A percentile compares a stretch with the other conserved stretches of the same genome.
These are phyloP conservation scores for Anser brachyrhynchus DNA, from an alignment of 2,113 vertebrate genomes.

Conservation along the genomic window DNA sequence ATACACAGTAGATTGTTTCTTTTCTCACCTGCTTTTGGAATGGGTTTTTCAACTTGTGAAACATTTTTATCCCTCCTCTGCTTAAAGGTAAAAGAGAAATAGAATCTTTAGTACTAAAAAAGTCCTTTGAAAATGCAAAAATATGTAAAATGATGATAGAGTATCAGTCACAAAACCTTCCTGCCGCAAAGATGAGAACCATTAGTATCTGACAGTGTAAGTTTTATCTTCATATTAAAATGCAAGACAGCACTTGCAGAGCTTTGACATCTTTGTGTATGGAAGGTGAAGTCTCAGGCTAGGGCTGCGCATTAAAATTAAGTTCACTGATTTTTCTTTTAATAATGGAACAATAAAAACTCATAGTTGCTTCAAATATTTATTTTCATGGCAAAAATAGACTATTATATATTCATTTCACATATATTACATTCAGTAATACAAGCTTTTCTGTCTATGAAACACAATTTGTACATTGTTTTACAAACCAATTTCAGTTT, in stretches of 20 bases:
- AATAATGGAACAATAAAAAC: conserved; percentile 1
- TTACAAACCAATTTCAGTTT: conserved; percentile 73
- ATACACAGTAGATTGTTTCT: neutral
- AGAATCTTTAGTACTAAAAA: neutral
- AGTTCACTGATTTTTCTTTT: neutral
- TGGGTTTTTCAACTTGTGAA: neutral
- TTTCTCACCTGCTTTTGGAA: neutral
- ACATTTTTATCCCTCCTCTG: neutral
- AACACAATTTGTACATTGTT: conserved; percentile 75
- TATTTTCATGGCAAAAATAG: conserved; percentile 84
- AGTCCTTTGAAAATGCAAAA: neutral
- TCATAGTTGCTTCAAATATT: conserved; percentile 71
- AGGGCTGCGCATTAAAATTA: neutral
- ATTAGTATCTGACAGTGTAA: neutral
- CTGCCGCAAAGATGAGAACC: neutral
- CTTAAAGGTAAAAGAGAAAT: neutral
- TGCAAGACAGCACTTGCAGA: neutral
- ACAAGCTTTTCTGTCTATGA: conserved; percentile 74
- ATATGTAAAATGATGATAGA: neutral
- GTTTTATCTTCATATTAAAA: neutral
- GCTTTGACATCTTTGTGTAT: neutral
- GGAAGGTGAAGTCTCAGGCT: neutral
- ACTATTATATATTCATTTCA: conserved; percentile 79
- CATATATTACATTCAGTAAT: conserved; percentile 79
- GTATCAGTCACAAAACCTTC: neutral